Base-by-base conservation (phyloP, 1,140 invertebrate species). In the Pararge aegeria region DNA sequence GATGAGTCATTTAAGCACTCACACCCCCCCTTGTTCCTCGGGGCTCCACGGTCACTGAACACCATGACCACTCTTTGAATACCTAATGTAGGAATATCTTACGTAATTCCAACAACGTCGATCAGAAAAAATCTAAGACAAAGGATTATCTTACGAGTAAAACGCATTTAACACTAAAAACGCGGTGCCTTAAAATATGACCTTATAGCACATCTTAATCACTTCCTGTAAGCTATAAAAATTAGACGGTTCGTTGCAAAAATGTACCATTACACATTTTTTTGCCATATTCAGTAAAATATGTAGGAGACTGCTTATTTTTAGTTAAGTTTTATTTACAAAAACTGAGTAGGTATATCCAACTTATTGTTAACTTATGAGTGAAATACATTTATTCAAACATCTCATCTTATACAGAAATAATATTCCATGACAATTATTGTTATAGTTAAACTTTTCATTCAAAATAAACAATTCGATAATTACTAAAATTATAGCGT, bases 31-130 rank as follows among this genome's bases (percentile, higher is more conserved):
- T 40, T 64, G 49, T 51, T 68, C 34, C 52, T 72, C 71, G 59
- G 60, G 52, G 55, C 73, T 82, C 78, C 75, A 83, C 84, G 84
- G 84, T 83, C 84, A 81, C 75, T 75, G 84, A 70, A 57, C 82
- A 84, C 78, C 68, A 72, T 81, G 84, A 85, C 84, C 84, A 85
- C 78, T 83, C 57, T 69, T 73, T 67, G 64, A 78, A 75, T 74
- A 79, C 75, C 68, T 57, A 69, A 63, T 46, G 65, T 64, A 63
- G 56, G 65, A 18, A 46, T 46, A 46, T 51, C 68, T 85, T 77
- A 80, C 73, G 75, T 77, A 77, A 82, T 68, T 64, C 59, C 56
- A 63, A 49, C 46, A 49, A 38, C 55, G 24, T 61, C 12, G 38
- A 61, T 63, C 29, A 56, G 30, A 48, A 48, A 49, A 34, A 46